These are phyloP conservation scores for Lasioglossum malachurum DNA, from an alignment of 2,888 invertebrate species.

Conservation along the genomic window DNA sequence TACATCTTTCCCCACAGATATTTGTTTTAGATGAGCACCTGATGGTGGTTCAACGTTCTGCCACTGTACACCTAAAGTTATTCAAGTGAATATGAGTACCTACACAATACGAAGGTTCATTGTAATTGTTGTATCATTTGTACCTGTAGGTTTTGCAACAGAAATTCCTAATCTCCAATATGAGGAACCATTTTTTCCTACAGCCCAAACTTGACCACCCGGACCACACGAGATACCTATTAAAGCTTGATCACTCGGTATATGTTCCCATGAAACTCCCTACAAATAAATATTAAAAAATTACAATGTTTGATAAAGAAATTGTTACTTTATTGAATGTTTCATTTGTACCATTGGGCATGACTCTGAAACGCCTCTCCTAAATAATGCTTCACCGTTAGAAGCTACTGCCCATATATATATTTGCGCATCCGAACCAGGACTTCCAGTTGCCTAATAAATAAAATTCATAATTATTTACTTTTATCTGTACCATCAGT, in stretches of 20 bases:
- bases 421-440: conserved; percentile 85
- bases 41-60: conserved; percentile 91
- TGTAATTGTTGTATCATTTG: neutral
- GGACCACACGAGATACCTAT: conserved; percentile 91
- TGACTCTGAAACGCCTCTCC: conserved; percentile 91
- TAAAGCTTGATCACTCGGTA: conserved; percentile 92
- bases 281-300: conserved; percentile 75
- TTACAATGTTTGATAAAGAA: neutral
- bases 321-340: neutral
- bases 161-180: conserved; percentile 93
- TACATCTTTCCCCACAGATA: conserved; percentile 90
- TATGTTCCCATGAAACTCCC: conserved; percentile 93
- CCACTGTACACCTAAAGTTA: conserved; percentile 89
- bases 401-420: conserved; percentile 94
- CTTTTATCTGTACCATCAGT: neutral
- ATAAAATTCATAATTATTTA: conserved; percentile 22
- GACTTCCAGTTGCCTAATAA: conserved; percentile 84
- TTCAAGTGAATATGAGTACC: neutral
- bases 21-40: conserved; percentile 89
- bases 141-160: conserved; percentile 88
- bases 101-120: neutral
- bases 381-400: conserved; percentile 94
- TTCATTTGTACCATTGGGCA: conserved; percentile 88
- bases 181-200: conserved; percentile 94
- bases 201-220: conserved; percentile 92